Conservation (phyloP, 2,797 vertebrate genomes). For the Fistularia commersonii region DNA sequence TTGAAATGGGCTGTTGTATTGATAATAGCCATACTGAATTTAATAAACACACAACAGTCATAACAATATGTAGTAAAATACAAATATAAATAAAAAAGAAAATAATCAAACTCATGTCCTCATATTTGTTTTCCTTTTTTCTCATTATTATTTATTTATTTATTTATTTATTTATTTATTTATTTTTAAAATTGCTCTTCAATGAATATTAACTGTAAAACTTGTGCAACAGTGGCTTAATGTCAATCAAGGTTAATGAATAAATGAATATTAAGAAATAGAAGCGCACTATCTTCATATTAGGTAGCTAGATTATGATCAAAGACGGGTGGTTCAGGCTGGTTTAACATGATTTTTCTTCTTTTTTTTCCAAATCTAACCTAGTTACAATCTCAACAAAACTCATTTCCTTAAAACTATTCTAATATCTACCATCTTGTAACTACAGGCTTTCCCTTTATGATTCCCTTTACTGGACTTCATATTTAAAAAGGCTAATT, state of each 20-base stretch:
- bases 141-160: too few species aligned
- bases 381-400: conserved; percentile 40
- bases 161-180: too few species aligned
- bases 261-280: conserved; percentile 63
- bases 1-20: too few species aligned
- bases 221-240: conserved; percentile 33
- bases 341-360: conserved; percentile 69
- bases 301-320: conserved; percentile 66
- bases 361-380: conserved; percentile 51
- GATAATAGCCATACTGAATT: too few species aligned
- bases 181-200: too few species aligned
- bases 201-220: conserved; percentile 37
- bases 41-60: too few species aligned
- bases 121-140: too few species aligned
- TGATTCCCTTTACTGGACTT: conserved; percentile 60
- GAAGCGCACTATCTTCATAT: conserved; percentile 63
- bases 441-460: conserved; percentile 53
- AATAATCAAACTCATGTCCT: too few species aligned
- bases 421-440: conserved; percentile 59
- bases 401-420: conserved; percentile 57
- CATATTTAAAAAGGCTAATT: conserved; percentile 23
- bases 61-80: too few species aligned
- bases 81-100: too few species aligned
- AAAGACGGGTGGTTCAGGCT: conserved; percentile 62
- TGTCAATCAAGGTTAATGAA: conserved; percentile 56